phyloP scores from a whole-genome alignment of 2,113 vertebrate species.

The Hypocryptadius cinnamomeus region DNA sequence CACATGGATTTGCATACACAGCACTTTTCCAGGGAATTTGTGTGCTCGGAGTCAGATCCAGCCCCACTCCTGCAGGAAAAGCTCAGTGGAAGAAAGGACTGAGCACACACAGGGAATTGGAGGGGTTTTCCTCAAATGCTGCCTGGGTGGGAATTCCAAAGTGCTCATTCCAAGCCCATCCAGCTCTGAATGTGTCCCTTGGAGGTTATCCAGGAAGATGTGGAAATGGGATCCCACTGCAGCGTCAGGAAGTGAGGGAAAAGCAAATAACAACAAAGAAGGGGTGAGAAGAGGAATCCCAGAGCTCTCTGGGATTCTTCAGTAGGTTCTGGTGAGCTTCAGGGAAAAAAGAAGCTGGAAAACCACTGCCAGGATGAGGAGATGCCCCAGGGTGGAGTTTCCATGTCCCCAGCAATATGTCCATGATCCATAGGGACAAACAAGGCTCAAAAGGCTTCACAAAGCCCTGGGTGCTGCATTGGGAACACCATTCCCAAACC shows the following conservation, averaged over 20 bases:
- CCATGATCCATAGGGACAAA: background rate
- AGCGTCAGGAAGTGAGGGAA: fast-evolving
- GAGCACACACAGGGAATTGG: background rate
- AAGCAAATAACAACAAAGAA: background rate
- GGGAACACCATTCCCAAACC: background rate
- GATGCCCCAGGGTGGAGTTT: background rate
- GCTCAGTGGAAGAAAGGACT: fast-evolving
- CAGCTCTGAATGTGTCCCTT: background rate
- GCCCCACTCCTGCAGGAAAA: background rate
- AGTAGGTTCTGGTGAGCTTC: background rate
- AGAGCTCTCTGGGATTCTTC: background rate
- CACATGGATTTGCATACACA: fast-evolving
- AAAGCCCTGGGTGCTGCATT: background rate
- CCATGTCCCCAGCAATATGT: background rate
- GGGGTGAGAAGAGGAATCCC: background rate
- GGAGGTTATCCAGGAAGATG: background rate
- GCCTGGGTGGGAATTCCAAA: background rate
- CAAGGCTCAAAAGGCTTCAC: background rate
- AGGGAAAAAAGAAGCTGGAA: background rate
- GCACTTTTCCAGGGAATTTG: background rate
- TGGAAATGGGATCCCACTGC: background rate
- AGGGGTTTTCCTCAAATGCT: background rate
- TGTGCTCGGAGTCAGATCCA: fast-evolving
- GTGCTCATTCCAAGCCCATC: background rate
- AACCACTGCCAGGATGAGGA: background rate